phyloP scores from a whole-genome alignment of 2,113 vertebrate species.

The Crypturellus undulatus region DNA sequence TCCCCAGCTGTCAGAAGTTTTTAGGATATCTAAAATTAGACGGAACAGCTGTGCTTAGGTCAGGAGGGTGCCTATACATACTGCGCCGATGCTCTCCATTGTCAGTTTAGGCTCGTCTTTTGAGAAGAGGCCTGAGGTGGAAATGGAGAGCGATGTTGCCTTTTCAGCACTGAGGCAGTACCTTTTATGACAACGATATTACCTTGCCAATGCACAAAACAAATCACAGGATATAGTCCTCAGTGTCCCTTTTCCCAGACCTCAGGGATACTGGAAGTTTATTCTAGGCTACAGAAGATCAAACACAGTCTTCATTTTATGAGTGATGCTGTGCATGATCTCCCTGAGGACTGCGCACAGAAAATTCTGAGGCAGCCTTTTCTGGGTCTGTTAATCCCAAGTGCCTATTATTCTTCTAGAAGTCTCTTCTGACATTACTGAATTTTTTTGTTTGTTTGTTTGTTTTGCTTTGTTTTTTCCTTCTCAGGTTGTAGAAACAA shows the following conservation, averaged over 20 bases:
- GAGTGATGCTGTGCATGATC: background rate
- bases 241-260: background rate
- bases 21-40: constrained; percentile 51
- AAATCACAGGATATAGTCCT: background rate
- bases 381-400: background rate
- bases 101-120: background rate
- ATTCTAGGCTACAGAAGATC: background rate
- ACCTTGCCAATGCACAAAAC: background rate
- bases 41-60: constrained; percentile 23
- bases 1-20: constrained; percentile 38
- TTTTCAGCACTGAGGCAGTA: background rate
- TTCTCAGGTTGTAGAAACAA: background rate
- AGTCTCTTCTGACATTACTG: background rate
- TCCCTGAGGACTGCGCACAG: background rate
- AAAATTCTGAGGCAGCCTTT: background rate
- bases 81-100: background rate
- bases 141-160: background rate
- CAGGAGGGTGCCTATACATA: background rate
- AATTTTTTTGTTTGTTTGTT: background rate
- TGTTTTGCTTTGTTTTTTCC: background rate
- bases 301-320: background rate
- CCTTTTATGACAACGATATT: background rate
- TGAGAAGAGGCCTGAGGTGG: background rate
- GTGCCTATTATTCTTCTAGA: background rate
- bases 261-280: background rate